Evolutionary conservation across 2,888 invertebrate species (phyloP), one percentile per base, ranked within the genome.

Genomic region (Zaprionus lineosus): DNA sequence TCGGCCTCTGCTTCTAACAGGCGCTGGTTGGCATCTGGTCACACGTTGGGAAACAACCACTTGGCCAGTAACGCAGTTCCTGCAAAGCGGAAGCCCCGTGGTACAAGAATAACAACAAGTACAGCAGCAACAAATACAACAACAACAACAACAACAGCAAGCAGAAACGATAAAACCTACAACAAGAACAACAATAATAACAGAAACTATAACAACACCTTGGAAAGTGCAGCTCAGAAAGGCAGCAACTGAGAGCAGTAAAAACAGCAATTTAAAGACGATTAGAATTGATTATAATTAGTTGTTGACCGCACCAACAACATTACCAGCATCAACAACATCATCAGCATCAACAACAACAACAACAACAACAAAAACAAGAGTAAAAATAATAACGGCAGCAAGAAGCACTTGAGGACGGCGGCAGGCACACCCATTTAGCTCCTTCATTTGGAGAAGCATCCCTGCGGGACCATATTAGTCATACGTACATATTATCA

Each of bases 231-330:
- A 56, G 75, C 62, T 75, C 85, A 85, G 60, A 84, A 84, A 69
- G 79, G 79, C 52, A 75, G 59, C 41, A 15, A 55, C 29, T 44
- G 37, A 57, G 28, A 50, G 53, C 59, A 55, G 62, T 73, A 63
- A 64, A 55, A 79, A 68, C 64, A 74, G 82, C 86, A 84, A 86
- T 88, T 86, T 86, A 77, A 84, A 81, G 79, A 46, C 84, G 74
- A 88, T 88, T 87, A 86, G 78, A 88, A 88, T 87, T 87, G 85
- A 88, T 86, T 87, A 78, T 86, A 87, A 88, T 87, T 86, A 85
- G 73, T 77, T 73, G 74, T 65, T 64, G 66, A 66, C 59, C 68
- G 61, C 62, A 62, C 66, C 48, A 44, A 44, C 56, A 53, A 50
- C 36, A 52, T 16, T 39, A 48, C 16, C 41, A 64, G 9, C 34